Conservation (phyloP, 2,888 invertebrate species). For the Colostygia pectinataria region DNA sequence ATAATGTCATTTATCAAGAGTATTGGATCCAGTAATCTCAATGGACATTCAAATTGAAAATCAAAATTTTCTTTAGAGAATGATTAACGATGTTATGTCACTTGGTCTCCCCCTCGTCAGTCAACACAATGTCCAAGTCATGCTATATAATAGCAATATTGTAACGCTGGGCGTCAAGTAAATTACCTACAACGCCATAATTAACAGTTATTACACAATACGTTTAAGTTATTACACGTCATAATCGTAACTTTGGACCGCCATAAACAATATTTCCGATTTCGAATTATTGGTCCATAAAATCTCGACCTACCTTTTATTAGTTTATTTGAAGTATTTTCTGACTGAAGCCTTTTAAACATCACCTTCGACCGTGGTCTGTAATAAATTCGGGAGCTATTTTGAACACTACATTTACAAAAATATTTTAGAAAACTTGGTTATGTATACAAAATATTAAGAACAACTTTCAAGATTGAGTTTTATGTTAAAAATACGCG, state of each 20-base stretch:
- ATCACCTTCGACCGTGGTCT: constrained; percentile 12
- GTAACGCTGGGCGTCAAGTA: constrained; percentile 67
- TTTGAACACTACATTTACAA: constrained; percentile 17
- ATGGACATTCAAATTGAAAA: constrained; percentile 72
- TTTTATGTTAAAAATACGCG: constrained; percentile 55
- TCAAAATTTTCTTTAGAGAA: constrained; percentile 72
- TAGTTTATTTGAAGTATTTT: constrained; percentile 9
- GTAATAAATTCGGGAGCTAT: constrained; percentile 21
- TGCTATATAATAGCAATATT: constrained; percentile 76
- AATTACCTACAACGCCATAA: constrained; percentile 68
- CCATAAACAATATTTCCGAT: constrained; percentile 32
- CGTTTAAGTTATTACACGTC: constrained; percentile 37
- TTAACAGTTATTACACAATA: constrained; percentile 62
- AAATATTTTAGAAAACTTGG: constrained; percentile 24
- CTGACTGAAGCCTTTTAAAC: constrained; percentile 18
- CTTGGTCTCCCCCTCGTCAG: constrained; percentile 63
- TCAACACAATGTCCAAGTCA: constrained; percentile 72
- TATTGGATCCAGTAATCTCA: constrained; percentile 67
- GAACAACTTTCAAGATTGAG: constrained; percentile 37
- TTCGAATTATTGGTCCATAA: constrained; percentile 36
- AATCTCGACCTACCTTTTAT: constrained; percentile 19
- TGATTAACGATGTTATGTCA: constrained; percentile 79
- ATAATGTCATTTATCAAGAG: constrained; percentile 66
- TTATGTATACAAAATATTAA: too few species aligned
- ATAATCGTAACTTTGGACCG: constrained; percentile 35